Conservation (phyloP, 2,797 vertebrate genomes). For the Ispidina picta region DNA sequence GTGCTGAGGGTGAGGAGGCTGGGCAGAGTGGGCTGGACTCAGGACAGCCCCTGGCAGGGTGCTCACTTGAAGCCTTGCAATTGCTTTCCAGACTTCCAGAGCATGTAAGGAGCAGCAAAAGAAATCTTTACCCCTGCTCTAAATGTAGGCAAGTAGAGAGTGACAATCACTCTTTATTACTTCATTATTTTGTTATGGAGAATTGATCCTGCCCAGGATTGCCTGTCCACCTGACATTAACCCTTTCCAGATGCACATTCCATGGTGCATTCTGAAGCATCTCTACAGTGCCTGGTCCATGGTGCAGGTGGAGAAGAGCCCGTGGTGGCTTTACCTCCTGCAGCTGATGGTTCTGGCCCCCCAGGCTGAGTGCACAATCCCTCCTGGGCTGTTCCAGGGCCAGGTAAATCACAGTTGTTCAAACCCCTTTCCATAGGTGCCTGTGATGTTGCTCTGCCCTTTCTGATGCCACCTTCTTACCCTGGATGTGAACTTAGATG, state of each 20-base stretch:
- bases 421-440: fast-evolving
- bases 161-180: not conserved
- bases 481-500: not conserved
- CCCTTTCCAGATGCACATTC: not conserved
- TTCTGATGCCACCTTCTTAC: not conserved
- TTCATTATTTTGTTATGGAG: not conserved
- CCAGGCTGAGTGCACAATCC: not conserved
- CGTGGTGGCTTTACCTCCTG: not conserved
- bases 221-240: not conserved
- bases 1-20: not conserved
- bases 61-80: not conserved
- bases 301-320: not conserved
- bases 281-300: not conserved
- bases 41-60: not conserved
- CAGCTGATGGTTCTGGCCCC: not conserved
- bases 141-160: not conserved
- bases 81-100: not conserved
- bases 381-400: not conserved
- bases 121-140: not conserved
- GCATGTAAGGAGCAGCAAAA: not conserved
- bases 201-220: not conserved
- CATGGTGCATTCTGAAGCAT: not conserved
- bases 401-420: not conserved
- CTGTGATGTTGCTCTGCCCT: not conserved
- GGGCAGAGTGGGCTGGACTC: not conserved